These are phyloP conservation scores for Pasiphila rectangulata DNA, from an alignment of 2,888 invertebrate species.

Conservation along the genomic window DNA sequence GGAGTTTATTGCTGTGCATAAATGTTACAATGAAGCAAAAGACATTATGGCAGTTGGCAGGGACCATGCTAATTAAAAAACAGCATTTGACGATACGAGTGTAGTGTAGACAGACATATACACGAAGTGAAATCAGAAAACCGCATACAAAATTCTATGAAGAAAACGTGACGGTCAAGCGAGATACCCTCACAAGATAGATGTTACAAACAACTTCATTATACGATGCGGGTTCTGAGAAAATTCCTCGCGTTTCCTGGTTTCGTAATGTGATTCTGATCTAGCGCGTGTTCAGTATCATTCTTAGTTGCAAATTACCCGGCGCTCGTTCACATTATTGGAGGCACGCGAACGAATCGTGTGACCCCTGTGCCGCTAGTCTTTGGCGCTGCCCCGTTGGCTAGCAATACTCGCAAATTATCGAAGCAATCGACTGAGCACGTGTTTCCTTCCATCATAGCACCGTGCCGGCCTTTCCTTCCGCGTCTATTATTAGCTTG, in stretches of 20 bases:
- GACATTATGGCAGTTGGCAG: neutral
- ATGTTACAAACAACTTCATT: conserved; percentile 56
- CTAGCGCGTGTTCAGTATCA: conserved; percentile 55
- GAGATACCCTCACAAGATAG: conserved; percentile 31
- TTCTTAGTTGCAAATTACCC: conserved; percentile 57
- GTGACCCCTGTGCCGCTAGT: conserved; percentile 41
- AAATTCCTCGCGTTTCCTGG: conserved; percentile 53
- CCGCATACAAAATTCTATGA: conserved; percentile 16
- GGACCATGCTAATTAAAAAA: no score
- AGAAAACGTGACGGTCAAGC: conserved; percentile 17
- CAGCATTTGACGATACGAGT: neutral
- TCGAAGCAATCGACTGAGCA: conserved; percentile 50
- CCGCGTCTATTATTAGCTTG: conserved; percentile 73
- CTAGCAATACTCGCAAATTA: conserved; percentile 37
- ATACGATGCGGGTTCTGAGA: conserved; percentile 45
- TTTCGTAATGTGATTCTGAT: conserved; percentile 63
- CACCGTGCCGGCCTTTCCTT: conserved; percentile 70
- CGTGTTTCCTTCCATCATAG: conserved; percentile 57
- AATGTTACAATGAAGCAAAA: neutral
- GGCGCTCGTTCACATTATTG: conserved; percentile 50
- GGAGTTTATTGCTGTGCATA: neutral
- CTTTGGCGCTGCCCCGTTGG: conserved; percentile 35
- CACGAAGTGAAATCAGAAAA: conserved; percentile 6
- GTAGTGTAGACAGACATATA: conserved; percentile 4
- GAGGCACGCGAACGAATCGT: conserved; percentile 52